phyloP scores from a whole-genome alignment of 2,113 vertebrate genomes.

The Manacus vitellinus region DNA sequence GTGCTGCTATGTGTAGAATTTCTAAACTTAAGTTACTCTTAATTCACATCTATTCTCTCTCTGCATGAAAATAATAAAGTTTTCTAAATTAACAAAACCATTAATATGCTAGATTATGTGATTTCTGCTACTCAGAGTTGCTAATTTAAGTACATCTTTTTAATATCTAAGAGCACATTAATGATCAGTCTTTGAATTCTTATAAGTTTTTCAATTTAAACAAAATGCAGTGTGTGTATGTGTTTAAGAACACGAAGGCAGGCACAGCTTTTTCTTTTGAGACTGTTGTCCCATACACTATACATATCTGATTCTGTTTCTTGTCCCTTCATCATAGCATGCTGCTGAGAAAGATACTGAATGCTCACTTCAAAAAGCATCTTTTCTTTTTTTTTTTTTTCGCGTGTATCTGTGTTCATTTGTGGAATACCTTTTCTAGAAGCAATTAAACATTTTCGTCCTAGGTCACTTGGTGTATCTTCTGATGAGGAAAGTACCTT shows the following conservation, averaged over 20 bases:
- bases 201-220: neutral
- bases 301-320: neutral
- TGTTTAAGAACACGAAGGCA: neutral
- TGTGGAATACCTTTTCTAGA: neutral
- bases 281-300: neutral
- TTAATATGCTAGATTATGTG: neutral
- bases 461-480: neutral
- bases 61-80: neutral
- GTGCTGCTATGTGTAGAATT: neutral
- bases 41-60: neutral
- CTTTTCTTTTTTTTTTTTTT: neutral
- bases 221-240: fast-evolving
- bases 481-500: neutral
- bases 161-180: neutral
- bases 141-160: neutral
- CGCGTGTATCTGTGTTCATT: neutral
- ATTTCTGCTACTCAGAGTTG: neutral
- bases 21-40: neutral
- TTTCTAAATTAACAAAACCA: neutral
- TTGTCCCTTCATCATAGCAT: neutral
- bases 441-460: neutral
- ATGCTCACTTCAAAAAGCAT: neutral
- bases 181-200: neutral
- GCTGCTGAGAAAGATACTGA: neutral
- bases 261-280: neutral